phyloP scores from a whole-genome alignment of 2,797 vertebrate genomes.

The Cyclura pinguis region DNA sequence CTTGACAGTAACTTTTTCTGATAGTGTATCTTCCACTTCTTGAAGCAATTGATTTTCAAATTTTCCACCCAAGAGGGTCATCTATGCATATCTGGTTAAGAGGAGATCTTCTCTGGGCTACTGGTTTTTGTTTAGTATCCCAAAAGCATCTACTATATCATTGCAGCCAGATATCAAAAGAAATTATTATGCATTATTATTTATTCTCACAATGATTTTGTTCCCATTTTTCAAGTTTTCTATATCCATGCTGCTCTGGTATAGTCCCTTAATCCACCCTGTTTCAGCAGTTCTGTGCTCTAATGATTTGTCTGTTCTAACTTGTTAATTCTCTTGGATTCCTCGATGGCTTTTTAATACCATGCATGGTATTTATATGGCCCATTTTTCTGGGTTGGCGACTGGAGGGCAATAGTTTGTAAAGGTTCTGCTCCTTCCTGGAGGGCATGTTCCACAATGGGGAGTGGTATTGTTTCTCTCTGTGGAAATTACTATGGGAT shows the following conservation, averaged over 20 bases:
- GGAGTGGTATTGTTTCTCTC: not conserved
- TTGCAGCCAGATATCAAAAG: not conserved
- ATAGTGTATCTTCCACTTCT: not conserved
- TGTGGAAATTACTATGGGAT: not conserved
- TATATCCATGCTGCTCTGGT: not conserved
- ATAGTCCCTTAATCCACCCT: not conserved
- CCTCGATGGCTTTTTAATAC: not conserved
- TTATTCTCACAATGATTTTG: no score
- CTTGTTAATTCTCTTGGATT: not conserved
- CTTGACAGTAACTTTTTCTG: not conserved
- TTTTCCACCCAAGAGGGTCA: not conserved
- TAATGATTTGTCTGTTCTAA: not conserved
- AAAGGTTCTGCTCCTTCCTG: not conserved
- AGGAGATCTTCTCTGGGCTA: not conserved
- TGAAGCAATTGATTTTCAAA: not conserved
- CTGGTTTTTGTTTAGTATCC: not conserved
- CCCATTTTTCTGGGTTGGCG: not conserved
- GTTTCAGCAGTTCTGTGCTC: not conserved
- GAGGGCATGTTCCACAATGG: not conserved
- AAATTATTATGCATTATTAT: not conserved
- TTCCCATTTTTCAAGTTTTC: not conserved
- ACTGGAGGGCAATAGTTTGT: not conserved
- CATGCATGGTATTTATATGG: not conserved
- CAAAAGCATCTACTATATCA: no score
- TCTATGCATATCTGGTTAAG: not conserved